Percentiles rank a stretch among this genome's conserved stretches.
These are phyloP conservation scores for Balaenoptera acutorostrata DNA, from an alignment of 2,113 vertebrate genomes.

Conservation along the genomic window DNA sequence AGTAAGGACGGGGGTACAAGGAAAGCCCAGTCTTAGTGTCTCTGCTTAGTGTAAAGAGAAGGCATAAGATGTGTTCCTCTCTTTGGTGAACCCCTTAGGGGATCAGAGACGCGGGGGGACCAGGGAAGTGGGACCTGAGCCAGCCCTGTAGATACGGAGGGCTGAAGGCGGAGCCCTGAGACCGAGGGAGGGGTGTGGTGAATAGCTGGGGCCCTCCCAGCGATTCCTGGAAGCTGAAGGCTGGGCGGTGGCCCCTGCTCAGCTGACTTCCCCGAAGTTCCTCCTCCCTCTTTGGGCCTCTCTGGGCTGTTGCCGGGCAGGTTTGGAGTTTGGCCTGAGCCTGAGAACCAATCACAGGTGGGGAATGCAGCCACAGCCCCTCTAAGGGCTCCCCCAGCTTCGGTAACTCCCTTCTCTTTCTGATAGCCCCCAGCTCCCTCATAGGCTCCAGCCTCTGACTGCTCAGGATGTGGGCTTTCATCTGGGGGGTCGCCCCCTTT, in stretches of 20 bases:
- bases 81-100: neutral
- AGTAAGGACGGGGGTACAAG: neutral
- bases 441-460: neutral
- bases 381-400: neutral
- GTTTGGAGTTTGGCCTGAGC: neutral
- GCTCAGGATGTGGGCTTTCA: neutral
- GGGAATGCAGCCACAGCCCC: neutral
- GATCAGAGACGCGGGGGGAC: neutral
- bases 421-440: neutral
- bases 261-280: slow-evolving; percentile 51
- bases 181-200: neutral
- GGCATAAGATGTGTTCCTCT: neutral
- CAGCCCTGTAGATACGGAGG: neutral
- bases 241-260: slow-evolving; percentile 47
- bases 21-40: neutral
- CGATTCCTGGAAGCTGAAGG: slow-evolving; percentile 55
- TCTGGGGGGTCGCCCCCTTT: neutral
- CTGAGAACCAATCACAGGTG: slow-evolving; percentile 59
- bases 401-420: neutral
- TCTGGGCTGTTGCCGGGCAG: slow-evolving; percentile 67
- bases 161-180: neutral
- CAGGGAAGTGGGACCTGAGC: neutral
- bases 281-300: slow-evolving; percentile 5
- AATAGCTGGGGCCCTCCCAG: neutral
- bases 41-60: neutral